These are phyloP conservation scores for Schizopygopsis malacanthus DNA, from an alignment of 2,797 vertebrate species.

Conservation along the genomic window DNA sequence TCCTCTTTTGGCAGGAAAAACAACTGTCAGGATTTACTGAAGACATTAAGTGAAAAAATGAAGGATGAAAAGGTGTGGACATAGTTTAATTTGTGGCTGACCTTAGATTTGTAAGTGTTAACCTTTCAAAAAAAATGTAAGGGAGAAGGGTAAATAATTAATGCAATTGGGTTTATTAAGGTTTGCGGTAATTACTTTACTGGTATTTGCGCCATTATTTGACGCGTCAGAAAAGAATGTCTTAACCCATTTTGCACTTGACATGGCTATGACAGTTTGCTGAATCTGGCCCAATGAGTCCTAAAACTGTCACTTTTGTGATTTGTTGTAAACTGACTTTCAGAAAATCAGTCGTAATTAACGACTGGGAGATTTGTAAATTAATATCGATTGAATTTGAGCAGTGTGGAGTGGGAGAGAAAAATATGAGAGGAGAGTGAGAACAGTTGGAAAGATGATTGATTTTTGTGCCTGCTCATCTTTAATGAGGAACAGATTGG, in stretches of 20 bases:
- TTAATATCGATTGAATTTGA: not conserved
- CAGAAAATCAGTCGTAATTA: not conserved
- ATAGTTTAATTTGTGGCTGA: too few relatives aligned
- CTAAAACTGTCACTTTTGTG: not conserved
- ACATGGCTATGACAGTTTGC: not conserved
- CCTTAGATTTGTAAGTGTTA: too few relatives aligned
- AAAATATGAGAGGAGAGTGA: not conserved
- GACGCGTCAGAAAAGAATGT: not conserved
- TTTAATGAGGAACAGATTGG: slow-evolving; percentile 31
- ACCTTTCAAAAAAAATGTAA: not conserved
- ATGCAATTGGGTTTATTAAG: not conserved
- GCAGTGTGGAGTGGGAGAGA: not conserved
- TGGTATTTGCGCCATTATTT: not conserved
- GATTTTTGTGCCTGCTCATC: not conserved
- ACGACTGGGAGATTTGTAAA: not conserved
- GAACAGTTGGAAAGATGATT: not conserved
- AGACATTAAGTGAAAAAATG: not conserved
- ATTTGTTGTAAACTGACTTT: not conserved
- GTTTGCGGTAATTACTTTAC: not conserved
- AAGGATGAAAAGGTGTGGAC: not conserved
- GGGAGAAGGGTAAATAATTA: not conserved
- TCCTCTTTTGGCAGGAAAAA: not conserved
- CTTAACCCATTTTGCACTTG: not conserved
- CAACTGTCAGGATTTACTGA: not conserved
- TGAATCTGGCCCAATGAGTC: not conserved